These are phyloP conservation scores for Syngnathus typhle DNA, from an alignment of 2,113 vertebrate genomes.

Conservation along the genomic window DNA sequence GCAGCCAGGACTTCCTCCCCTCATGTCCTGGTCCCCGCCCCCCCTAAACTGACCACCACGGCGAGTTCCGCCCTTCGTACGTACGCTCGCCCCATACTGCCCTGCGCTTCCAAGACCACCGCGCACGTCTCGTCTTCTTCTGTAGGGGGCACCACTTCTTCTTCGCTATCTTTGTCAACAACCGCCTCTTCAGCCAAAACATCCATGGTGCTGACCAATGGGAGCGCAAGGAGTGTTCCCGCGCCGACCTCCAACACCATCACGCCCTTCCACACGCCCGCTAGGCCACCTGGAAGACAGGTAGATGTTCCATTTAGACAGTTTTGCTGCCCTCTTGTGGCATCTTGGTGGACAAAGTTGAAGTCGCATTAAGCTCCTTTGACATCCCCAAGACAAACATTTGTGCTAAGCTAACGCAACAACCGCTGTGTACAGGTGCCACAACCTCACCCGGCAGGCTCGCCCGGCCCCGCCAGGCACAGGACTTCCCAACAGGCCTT, in stretches of 20 bases:
- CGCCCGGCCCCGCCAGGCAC: constrained; percentile 51
- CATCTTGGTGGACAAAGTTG: too few relatives aligned
- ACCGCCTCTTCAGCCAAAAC: constrained; percentile 30
- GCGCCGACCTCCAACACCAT: constrained; percentile 56
- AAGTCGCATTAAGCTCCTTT: background rate
- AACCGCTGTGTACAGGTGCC: constrained; percentile 41
- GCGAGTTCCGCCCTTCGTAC: constrained; percentile 40
- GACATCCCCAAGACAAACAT: background rate
- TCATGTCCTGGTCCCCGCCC: constrained; percentile 45
- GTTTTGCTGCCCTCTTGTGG: too few relatives aligned
- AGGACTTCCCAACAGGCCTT: constrained; percentile 66
- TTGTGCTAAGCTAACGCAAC: too few relatives aligned
- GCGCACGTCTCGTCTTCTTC: constrained; percentile 6
- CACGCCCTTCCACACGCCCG: constrained; percentile 73
- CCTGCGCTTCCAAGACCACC: constrained; percentile 39
- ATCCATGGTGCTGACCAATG: constrained; percentile 61
- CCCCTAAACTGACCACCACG: constrained; percentile 53
- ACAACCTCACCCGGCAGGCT: constrained; percentile 44
- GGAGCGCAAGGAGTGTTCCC: constrained; percentile 41
- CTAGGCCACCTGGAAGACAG: constrained; percentile 67
- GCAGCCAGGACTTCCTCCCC: constrained; percentile 23
- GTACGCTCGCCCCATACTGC: constrained; percentile 54
- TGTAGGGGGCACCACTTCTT: constrained; percentile 1
- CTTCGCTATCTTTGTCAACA: constrained; percentile 18
- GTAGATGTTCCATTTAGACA: constrained; percentile 27